phyloP scores from a whole-genome alignment of 2,113 vertebrate species.

The Baryphthengus martii region DNA sequence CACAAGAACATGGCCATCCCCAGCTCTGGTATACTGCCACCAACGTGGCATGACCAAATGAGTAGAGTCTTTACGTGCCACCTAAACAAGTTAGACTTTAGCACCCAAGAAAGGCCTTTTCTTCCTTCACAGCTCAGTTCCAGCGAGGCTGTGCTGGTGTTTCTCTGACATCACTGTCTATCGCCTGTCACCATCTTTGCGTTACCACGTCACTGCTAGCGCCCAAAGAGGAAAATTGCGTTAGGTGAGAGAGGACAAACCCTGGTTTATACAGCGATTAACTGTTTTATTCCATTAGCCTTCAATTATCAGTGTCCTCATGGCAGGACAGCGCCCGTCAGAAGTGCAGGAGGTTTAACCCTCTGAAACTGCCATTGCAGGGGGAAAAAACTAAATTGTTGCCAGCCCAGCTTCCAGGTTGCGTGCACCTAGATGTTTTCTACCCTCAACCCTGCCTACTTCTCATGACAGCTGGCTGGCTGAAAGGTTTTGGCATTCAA shows the following conservation, averaged over 20 bases:
- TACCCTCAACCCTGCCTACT: not conserved
- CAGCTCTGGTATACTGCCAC: not conserved
- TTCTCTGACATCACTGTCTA: not conserved
- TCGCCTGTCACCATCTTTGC: not conserved
- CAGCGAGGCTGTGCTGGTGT: not conserved
- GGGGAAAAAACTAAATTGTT: not conserved
- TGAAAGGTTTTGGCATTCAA: not conserved
- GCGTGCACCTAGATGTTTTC: not conserved
- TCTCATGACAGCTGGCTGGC: not conserved
- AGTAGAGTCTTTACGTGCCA: not conserved
- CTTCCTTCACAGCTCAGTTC: not conserved
- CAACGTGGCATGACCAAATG: no score
- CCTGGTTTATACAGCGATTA: not conserved
- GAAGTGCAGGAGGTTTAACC: not conserved
- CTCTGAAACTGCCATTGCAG: not conserved
- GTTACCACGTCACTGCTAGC: not conserved
- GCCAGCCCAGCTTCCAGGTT: not conserved
- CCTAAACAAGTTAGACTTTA: not conserved
- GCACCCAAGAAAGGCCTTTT: not conserved
- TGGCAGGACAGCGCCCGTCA: not conserved
- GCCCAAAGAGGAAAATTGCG: not conserved
- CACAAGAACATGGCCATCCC: accelerated
- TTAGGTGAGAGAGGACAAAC: not conserved
- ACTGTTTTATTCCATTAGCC: not conserved
- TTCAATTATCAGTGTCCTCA: not conserved